These are phyloP conservation scores for Iselma pallidipennis DNA, from an alignment of 2,888 invertebrate genomes.

Conservation along the genomic window DNA sequence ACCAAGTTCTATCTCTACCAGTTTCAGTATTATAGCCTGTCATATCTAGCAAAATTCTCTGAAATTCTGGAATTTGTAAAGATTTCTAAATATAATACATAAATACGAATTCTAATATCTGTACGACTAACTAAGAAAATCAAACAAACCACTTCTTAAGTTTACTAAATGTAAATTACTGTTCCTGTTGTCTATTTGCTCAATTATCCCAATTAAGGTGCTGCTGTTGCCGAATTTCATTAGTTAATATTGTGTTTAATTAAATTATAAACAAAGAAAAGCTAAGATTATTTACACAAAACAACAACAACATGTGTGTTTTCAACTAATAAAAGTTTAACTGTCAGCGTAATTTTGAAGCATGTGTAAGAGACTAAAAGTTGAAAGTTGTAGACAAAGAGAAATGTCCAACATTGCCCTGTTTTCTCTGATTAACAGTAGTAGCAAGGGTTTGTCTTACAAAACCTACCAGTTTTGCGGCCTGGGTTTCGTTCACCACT, in stretches of 20 bases:
- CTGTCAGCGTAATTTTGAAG: slow-evolving; percentile 20
- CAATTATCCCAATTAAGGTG: slow-evolving; percentile 7
- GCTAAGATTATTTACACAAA: slow-evolving; percentile 2
- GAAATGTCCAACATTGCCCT: slow-evolving; percentile 8
- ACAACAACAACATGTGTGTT: slow-evolving; percentile 3
- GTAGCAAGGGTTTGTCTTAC: slow-evolving; percentile 33
- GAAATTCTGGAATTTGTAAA: no score
- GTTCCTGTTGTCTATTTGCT: slow-evolving; percentile 8
- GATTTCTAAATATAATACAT: no score
- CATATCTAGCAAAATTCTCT: no score
- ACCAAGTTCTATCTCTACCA: slow-evolving; percentile 36
- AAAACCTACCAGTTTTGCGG: slow-evolving; percentile 36
- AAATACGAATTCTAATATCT: no score
- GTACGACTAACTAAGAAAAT: no score
- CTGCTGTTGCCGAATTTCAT: not conserved
- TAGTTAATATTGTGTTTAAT: not conserved
- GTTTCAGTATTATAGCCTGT: slow-evolving; percentile 30
- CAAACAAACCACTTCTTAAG: not conserved
- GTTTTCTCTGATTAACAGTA: slow-evolving; percentile 36
- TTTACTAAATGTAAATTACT: not conserved
- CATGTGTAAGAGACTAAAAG: slow-evolving; percentile 15
- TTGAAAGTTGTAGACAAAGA: slow-evolving; percentile 12
- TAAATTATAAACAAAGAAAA: slow-evolving; percentile 5
- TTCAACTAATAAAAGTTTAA: slow-evolving; percentile 11
- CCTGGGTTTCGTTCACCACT: slow-evolving; percentile 38